Evolutionary conservation across 2,113 vertebrate species (phyloP).

Genomic region (Sylvilagus bachmani): DNA sequence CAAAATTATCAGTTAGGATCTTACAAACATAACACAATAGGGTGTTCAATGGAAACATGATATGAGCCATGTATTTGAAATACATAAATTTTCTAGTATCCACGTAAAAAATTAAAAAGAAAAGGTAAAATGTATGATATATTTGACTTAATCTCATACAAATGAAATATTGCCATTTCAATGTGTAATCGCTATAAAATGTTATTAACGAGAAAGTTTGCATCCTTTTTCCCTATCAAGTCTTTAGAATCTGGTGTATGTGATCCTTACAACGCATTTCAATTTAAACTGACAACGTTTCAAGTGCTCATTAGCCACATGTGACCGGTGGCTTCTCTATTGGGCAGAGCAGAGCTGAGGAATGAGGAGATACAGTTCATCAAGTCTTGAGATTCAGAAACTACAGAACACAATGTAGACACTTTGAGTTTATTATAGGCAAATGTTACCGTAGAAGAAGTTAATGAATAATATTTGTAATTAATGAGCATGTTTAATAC

Average conservation of each 20-base stretch:
- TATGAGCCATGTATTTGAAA: no score
- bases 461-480: not conserved
- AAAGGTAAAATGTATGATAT: no score
- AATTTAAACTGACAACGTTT: not conserved
- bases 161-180: no score
- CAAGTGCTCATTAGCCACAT: not conserved
- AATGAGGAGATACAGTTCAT: not conserved
- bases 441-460: not conserved
- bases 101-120: no score
- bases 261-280: not conserved
- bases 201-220: not conserved
- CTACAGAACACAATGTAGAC: not conserved
- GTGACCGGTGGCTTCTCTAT: not conserved
- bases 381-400: constrained; percentile 38
- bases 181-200: no score
- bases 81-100: no score
- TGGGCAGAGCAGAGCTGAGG: not conserved
- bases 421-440: not conserved
- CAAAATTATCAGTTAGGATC: not conserved
- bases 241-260: not conserved
- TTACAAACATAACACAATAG: not conserved
- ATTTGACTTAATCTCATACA: no score
- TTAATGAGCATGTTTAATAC: not conserved
- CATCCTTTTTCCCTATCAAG: not conserved
- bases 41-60: not conserved